Percentiles rank a stretch among this genome's conserved stretches.
Conservation (phyloP, 2,113 vertebrate species). For the Etia nguti region DNA sequence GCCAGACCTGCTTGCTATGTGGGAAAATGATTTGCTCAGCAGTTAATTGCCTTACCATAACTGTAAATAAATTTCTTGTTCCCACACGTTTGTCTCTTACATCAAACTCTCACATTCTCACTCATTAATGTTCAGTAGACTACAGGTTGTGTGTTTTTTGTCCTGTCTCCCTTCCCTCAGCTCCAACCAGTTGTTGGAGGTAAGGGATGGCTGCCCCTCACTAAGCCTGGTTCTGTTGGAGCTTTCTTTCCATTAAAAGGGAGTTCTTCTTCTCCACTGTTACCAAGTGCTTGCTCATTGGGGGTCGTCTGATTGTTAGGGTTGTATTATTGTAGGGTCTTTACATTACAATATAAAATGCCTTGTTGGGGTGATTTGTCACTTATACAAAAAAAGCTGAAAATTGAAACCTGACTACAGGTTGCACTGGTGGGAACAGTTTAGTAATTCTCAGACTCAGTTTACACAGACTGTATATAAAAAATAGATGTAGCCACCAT, state of each 20-base stretch:
- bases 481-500: not conserved
- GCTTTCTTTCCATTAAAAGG: no score
- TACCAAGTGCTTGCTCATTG: not conserved
- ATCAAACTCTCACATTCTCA: not conserved
- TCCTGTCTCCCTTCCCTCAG: not conserved
- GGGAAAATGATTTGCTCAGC: not conserved
- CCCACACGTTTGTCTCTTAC: fast-evolving
- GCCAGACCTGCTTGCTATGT: no score
- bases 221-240: no score
- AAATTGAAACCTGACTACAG: not conserved
- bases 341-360: not conserved
- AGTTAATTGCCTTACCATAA: not conserved
- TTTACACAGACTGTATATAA: not conserved
- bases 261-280: not conserved
- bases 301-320: fast-evolving
- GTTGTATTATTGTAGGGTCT: not conserved
- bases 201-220: no score
- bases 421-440: not conserved
- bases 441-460: not conserved
- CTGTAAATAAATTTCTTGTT: not conserved
- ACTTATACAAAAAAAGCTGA: not conserved
- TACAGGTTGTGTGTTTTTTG: not conserved
- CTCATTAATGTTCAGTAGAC: not conserved
- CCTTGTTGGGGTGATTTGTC: not conserved
- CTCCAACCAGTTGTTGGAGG: no score